phyloP scores from a whole-genome alignment of 2,888 invertebrate genomes.

The Cyclophora albipunctata region DNA sequence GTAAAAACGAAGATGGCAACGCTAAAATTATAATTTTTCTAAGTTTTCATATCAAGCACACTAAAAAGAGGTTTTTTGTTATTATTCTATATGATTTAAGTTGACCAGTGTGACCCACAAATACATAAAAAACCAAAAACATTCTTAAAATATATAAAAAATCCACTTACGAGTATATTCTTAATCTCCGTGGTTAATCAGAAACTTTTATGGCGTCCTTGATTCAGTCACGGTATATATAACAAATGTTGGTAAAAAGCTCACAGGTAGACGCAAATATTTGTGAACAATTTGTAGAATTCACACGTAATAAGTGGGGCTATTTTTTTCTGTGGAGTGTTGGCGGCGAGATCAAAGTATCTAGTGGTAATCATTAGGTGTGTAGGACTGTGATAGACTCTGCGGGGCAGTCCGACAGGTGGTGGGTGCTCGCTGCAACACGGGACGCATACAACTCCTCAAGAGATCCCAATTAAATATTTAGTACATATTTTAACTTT shows the following conservation, averaged over 20 bases:
- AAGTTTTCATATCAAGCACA: no score
- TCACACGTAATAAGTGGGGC: conserved; percentile 71
- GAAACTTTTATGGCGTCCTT: conserved; percentile 51
- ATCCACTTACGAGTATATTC: conserved; percentile 22
- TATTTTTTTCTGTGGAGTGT: conserved; percentile 43
- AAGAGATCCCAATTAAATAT: no score
- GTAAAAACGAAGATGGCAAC: no score
- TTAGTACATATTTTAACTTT: no score
- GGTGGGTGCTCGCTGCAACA: conserved; percentile 25
- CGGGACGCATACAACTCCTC: not conserved
- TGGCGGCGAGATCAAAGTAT: conserved; percentile 49
- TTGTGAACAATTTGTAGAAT: conserved; percentile 73
- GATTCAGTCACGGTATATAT: conserved; percentile 62
- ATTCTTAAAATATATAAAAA: not conserved
- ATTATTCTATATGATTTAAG: no score
- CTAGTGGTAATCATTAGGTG: conserved; percentile 45
- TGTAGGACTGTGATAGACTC: conserved; percentile 56
- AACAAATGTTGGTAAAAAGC: conserved; percentile 53
- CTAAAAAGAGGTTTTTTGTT: no score
- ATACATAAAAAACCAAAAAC: not conserved
- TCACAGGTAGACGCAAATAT: conserved; percentile 73
- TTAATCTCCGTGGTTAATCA: conserved; percentile 56
- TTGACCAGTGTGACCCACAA: no score
- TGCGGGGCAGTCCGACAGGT: conserved; percentile 49
- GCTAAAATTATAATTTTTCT: no score